Evolutionary conservation across 2,113 vertebrate species (phyloP).

Genomic region (Butastur rufipennis): DNA sequence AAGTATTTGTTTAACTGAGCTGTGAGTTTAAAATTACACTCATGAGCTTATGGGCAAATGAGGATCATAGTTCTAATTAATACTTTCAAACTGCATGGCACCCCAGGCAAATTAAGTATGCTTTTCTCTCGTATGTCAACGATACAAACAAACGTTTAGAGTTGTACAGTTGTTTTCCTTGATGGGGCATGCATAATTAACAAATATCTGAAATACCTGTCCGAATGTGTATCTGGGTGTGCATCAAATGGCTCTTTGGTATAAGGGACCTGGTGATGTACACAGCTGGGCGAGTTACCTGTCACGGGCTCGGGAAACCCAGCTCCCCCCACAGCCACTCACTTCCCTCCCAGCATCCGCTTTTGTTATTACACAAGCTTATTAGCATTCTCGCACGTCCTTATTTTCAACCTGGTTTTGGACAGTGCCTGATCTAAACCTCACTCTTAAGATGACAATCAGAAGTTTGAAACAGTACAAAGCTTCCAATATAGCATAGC

Average conservation of each 20-base stretch:
- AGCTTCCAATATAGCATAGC: background rate
- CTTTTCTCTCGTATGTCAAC: background rate
- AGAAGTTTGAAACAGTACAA: background rate
- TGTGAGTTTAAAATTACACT: background rate
- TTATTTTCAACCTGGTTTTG: background rate
- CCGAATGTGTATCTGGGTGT: fast-evolving
- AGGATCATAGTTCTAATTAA: background rate
- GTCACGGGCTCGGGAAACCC: background rate
- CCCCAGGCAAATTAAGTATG: background rate
- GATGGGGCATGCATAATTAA: background rate
- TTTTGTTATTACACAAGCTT: background rate
- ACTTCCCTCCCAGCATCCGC: background rate
- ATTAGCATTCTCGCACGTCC: background rate
- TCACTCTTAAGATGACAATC: background rate
- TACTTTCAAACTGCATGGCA: background rate
- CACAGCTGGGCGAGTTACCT: too few species aligned
- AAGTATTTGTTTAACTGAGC: background rate
- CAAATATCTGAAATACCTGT: background rate
- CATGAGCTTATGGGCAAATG: background rate
- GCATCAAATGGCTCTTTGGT: background rate
- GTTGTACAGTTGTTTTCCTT: background rate
- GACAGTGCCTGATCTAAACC: background rate
- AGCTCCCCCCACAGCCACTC: background rate
- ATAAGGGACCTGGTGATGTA: background rate
- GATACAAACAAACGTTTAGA: background rate